These are phyloP conservation scores for Temnothorax rugatulus DNA, from an alignment of 2,888 invertebrate genomes.

Conservation along the genomic window DNA sequence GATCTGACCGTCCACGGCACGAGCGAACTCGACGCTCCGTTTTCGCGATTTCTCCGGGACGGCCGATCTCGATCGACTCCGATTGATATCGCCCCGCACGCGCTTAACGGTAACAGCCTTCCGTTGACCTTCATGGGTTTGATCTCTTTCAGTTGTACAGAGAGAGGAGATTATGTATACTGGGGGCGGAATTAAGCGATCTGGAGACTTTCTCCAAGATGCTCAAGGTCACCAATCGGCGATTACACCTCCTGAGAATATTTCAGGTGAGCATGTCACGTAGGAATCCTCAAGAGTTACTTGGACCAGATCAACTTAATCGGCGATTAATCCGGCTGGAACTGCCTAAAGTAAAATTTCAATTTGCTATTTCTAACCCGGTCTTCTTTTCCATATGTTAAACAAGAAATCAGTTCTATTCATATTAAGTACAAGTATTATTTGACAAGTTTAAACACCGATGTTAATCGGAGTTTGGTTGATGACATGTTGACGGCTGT, in stretches of 20 bases:
- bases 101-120: neutral
- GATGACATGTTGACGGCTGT: no score
- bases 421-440: neutral
- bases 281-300: neutral
- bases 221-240: slow-evolving; percentile 90
- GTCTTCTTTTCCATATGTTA: neutral
- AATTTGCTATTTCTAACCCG: neutral
- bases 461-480: neutral
- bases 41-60: neutral
- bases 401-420: neutral
- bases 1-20: neutral
- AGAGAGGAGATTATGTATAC: slow-evolving; percentile 90
- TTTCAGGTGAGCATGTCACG: slow-evolving; percentile 88
- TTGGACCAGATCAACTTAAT: neutral
- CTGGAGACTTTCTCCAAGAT: slow-evolving; percentile 91
- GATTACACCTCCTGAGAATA: slow-evolving; percentile 90
- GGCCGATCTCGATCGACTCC: neutral
- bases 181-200: slow-evolving; percentile 91
- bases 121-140: neutral
- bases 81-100: neutral
- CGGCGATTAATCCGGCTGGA: neutral
- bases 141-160: slow-evolving; percentile 90
- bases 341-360: neutral
- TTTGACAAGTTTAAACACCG: neutral
- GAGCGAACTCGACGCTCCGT: neutral